Conservation (phyloP, 1,140 invertebrate species). For the Pollicipes pollicipes region DNA sequence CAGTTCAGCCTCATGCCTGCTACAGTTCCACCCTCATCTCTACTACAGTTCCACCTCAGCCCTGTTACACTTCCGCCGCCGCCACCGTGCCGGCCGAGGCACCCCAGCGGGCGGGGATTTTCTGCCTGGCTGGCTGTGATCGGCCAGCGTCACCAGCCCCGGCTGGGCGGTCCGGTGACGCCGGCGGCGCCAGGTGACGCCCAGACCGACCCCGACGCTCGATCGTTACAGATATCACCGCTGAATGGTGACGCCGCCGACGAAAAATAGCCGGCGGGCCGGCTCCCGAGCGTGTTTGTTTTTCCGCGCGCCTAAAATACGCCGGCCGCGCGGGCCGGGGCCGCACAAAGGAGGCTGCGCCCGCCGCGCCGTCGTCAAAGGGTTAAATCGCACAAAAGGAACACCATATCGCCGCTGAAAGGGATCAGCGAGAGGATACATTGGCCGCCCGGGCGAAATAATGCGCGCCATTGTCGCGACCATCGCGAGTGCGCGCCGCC, state of each 20-base stretch:
- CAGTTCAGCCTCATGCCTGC: too few species aligned
- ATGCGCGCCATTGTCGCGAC: background rate
- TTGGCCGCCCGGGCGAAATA: background rate
- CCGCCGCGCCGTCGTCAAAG: background rate
- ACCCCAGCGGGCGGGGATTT: background rate
- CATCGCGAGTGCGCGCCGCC: too few species aligned
- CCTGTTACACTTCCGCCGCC: too few species aligned
- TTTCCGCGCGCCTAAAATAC: background rate
- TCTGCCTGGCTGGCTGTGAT: background rate
- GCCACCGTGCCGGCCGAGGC: too few species aligned
- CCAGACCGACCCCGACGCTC: background rate
- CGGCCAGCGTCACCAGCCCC: too few species aligned
- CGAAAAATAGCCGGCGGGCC: background rate
- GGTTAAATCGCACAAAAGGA: conserved; percentile 1
- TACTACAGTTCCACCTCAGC: too few species aligned
- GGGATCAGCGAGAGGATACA: background rate
- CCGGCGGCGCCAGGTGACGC: background rate
- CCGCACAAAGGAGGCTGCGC: background rate
- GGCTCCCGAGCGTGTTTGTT: background rate
- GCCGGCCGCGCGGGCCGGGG: too few species aligned
- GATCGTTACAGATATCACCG: background rate
- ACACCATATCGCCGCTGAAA: background rate
- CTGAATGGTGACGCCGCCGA: background rate
- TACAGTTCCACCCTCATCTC: too few species aligned
- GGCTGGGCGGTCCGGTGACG: background rate